Base-by-base conservation (phyloP, 2,888 invertebrate species). In the Onthophagus sagittarius region DNA sequence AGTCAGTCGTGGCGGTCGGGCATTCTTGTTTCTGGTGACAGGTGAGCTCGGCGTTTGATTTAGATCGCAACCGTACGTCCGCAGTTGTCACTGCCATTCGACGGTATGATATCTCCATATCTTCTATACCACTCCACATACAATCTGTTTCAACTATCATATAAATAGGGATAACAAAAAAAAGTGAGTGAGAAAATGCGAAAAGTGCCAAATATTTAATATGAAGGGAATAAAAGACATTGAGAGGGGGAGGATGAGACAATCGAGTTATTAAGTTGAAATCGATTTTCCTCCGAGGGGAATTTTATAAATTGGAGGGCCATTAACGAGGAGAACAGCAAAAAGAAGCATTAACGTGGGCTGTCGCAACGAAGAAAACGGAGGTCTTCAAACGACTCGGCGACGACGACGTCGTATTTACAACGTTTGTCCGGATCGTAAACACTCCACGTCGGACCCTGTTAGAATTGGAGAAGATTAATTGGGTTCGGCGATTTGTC, bases 71-170 rank as follows among this genome's bases (percentile, higher is more conserved):
- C 39, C 39, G 78, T 76, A 79, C 78, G 80, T 81, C 79, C 77
- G 79, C 79, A 81, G 82, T 83, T 84, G 82, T 82, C 83, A 81
- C 80, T 82, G 80, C 79, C 78, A 78, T 77, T 78, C 79, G 78
- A 79, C 82, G 63, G 82, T 84, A 84, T 84, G 84, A 84, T 84
- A 84, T 84, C 84, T 84, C 81, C 82, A 83, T 84, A 84, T 84
- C 84, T 84, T 82, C 82, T 79, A 80, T 79, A 77, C 79, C 79
- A 82, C 15, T 31, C 31, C n/a, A 23, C 23, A 23, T 23, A 23
- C 23, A 23, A 23, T 23, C 23, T 23, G 23, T 23, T 23, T 23
- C 23, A 23, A 23, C 23, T 23, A 23, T 23, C 2, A 23, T 23
- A 23, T 23, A 64, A 64, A 64, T 64, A 64, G 9, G 9, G 64